Conservation (phyloP, 2,888 invertebrate genomes). For the Perdita meconis region DNA sequence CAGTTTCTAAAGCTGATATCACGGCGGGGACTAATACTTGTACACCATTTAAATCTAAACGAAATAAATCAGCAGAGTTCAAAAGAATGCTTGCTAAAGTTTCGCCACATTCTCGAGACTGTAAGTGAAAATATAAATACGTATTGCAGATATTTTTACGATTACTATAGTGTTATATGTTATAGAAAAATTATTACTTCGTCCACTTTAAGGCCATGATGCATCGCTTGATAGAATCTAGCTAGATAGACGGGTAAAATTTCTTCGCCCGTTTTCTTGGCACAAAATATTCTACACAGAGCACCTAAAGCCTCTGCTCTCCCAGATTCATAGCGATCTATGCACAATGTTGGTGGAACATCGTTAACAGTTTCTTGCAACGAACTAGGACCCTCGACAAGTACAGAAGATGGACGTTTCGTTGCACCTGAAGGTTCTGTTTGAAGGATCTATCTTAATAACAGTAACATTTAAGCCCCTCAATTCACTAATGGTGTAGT, state of each 20-base stretch:
- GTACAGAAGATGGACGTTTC: constrained; percentile 88
- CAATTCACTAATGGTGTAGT: too few relatives aligned
- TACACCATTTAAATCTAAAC: constrained; percentile 96
- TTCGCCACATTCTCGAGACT: constrained; percentile 88
- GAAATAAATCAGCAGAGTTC: constrained; percentile 94
- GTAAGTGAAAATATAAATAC: constrained; percentile 31
- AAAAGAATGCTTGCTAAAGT: constrained; percentile 94
- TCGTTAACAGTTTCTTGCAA: constrained; percentile 88
- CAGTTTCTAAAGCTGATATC: constrained; percentile 94
- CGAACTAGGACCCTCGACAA: constrained; percentile 88
- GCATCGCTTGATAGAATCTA: constrained; percentile 95
- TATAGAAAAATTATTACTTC: constrained; percentile 69
- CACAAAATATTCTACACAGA: constrained; percentile 97
- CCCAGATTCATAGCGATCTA: constrained; percentile 92
- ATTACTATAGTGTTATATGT: not conserved
- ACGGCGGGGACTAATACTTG: constrained; percentile 95
- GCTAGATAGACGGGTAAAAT: constrained; percentile 97
- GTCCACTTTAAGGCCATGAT: constrained; percentile 92
- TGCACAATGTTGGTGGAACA: constrained; percentile 89
- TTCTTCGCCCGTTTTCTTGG: constrained; percentile 97
- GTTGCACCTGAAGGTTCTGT: constrained; percentile 83
- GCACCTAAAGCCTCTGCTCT: constrained; percentile 98
- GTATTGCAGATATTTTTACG: constrained; percentile 5
- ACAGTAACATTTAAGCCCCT: too few relatives aligned
- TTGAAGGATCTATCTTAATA: too few relatives aligned